Evolutionary conservation across 1,140 invertebrate species (phyloP).

Genomic region (Adoxophyes honmai): DNA sequence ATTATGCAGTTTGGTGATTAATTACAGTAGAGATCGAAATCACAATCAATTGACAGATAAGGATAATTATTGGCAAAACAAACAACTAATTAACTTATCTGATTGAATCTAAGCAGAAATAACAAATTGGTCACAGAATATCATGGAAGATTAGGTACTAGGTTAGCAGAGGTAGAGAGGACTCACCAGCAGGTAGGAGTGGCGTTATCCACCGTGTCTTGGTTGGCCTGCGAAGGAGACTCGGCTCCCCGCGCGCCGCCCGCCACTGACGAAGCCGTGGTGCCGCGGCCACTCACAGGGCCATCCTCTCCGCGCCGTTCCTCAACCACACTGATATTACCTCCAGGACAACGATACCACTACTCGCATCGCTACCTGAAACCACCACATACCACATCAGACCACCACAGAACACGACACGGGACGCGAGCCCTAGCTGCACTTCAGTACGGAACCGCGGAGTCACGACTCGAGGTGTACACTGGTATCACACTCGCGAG

Average conservation of each 20-base stretch:
- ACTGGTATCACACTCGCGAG: conserved; percentile 14
- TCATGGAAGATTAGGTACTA: background rate
- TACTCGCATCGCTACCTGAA: conserved; percentile 71
- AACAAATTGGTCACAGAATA: no score
- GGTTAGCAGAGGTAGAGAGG: background rate
- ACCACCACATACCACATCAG: conserved; percentile 49
- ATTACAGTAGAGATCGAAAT: no score
- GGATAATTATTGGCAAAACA: no score
- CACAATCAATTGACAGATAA: no score
- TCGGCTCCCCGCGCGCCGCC: conserved; percentile 71
- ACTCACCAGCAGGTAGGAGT: conserved; percentile 72
- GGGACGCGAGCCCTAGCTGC: background rate
- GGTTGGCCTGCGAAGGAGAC: conserved; percentile 74
- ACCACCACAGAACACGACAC: conserved; percentile 19
- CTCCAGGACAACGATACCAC: conserved; percentile 53
- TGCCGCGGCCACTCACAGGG: conserved; percentile 58
- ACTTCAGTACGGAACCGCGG: conserved; percentile 9
- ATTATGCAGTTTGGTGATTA: no score
- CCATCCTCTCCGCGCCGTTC: conserved; percentile 47
- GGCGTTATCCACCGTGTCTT: conserved; percentile 71
- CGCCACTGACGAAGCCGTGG: conserved; percentile 72
- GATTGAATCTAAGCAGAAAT: no score
- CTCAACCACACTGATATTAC: conserved; percentile 56
- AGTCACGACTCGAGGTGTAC: background rate
- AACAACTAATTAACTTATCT: no score